phyloP scores from a whole-genome alignment of 30 jellyfish, hydroid and myxozoan genomes.

The Aurelia sp. region DNA sequence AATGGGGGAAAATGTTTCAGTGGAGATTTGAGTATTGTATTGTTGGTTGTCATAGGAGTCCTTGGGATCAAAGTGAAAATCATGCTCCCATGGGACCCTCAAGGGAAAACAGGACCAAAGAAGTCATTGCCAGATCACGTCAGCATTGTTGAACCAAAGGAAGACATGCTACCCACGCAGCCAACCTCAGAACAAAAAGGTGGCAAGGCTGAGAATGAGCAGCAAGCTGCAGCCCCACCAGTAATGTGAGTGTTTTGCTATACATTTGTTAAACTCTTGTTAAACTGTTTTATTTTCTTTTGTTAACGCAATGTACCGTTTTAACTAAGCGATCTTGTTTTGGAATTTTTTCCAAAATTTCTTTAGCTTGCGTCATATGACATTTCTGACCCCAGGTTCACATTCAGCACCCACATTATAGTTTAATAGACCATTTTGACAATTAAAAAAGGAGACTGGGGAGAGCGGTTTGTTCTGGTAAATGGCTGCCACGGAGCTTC shows the following conservation, averaged over 20 bases:
- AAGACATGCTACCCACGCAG: slow-evolving; percentile 76
- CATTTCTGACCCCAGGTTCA: no score
- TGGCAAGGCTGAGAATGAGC: slow-evolving; percentile 79
- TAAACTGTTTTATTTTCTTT: not conserved
- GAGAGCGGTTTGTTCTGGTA: no score
- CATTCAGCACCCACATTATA: no score
- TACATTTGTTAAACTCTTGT: not conserved
- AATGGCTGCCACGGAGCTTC: no score
- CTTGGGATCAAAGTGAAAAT: slow-evolving; percentile 95
- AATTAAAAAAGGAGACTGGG: no score
- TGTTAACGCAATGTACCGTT: not conserved
- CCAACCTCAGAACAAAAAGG: slow-evolving; percentile 98
- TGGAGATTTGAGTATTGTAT: no score
- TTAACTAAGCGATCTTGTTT: no score
- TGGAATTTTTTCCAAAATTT: no score
- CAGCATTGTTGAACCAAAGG: slow-evolving; percentile 96
- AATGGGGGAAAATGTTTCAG: no score
- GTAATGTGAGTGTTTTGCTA: slow-evolving; percentile 34
- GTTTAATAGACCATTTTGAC: no score
- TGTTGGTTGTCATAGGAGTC: slow-evolving; percentile 66
- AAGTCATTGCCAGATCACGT: slow-evolving; percentile 98
- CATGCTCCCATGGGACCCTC: slow-evolving; percentile 99
- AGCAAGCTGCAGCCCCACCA: slow-evolving; percentile 73
- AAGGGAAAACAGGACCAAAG: slow-evolving; percentile 98
- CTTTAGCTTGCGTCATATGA: no score